Evolutionary conservation across 2,888 invertebrate species (phyloP), one percentile per base, ranked within the genome.

Genomic region (Stenodera caucasica): DNA sequence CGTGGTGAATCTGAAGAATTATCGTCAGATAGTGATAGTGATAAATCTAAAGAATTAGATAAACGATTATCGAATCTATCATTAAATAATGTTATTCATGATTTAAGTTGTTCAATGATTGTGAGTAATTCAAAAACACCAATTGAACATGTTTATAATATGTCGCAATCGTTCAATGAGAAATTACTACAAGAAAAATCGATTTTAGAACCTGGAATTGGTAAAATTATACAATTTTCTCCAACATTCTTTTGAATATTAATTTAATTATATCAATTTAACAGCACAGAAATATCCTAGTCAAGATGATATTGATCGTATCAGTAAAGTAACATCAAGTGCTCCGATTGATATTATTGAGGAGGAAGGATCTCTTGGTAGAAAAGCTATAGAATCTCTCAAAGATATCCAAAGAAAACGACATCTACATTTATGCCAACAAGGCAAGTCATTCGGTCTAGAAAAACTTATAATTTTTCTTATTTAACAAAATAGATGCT

Each of bases 361-460:
- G 70, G 86, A 88, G 0, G 86, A 89, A 63, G 86, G 85, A 72
- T 87, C 89, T 2, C 80, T 90, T 49, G 90, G 91, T 15, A 87
- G 89, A 63, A 88, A 91, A 74, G 92, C 94, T 0, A 85, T 92
- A 68, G 93, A 93, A 71, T 94, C 94, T 69, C 84, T 96, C 61
- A 90, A 90, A 82, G 94, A 95, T 81, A 92, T 96, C 63, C 95
- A 96, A 79, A 86, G 92, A 72, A 94, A 94, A 79, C 83, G 95
- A 58, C 88, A 93, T 75, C 84, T 91, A 70, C 89, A 94, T 84
- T 83, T 96, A 75, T 93, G 92, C 66, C 92, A 94, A 80, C 94
- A 95, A 89, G 95, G 95, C n/a, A n/a, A n/a, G n/a, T n/a, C n/a
- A n/a, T n/a, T n/a, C n/a, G n/a, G n/a, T n/a, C n/a, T n/a, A n/a